phyloP scores from a whole-genome alignment of 2,113 vertebrate genomes.

The Phalacrocorax carbo region DNA sequence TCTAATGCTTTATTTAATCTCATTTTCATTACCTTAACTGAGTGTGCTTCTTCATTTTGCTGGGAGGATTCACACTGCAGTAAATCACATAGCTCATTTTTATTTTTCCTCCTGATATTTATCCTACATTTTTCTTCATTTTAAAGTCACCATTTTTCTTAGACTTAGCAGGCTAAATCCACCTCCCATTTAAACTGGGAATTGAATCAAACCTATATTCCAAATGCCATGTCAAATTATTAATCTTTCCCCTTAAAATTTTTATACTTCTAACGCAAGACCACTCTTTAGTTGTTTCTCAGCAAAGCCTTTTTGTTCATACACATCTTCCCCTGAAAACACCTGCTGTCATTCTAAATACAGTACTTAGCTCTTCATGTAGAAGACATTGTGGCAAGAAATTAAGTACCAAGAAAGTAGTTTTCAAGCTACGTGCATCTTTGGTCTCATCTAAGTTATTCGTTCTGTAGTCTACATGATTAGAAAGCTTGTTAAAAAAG shows the following conservation, averaged over 20 bases:
- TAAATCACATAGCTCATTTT: neutral
- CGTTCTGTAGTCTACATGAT: constrained; percentile 34
- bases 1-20: neutral
- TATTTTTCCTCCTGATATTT: neutral
- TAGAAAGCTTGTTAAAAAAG: constrained; percentile 46
- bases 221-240: neutral
- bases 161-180: neutral
- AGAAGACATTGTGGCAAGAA: neutral
- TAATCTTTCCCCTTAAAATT: neutral
- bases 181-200: neutral
- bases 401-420: neutral
- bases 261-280: neutral
- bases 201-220: neutral
- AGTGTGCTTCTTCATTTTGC: neutral
- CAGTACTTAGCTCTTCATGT: neutral
- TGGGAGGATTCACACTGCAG: neutral
- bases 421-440: neutral
- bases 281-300: neutral
- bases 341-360: constrained; percentile 30
- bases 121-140: neutral
- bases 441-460: constrained; percentile 23
- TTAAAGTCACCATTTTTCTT: neutral
- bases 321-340: neutral
- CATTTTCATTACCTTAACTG: neutral
- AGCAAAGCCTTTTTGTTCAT: neutral